Percentiles rank a stretch among this genome's conserved stretches.
These are phyloP conservation scores for Trachemys scripta DNA, from an alignment of 2,113 vertebrate species.

Conservation along the genomic window DNA sequence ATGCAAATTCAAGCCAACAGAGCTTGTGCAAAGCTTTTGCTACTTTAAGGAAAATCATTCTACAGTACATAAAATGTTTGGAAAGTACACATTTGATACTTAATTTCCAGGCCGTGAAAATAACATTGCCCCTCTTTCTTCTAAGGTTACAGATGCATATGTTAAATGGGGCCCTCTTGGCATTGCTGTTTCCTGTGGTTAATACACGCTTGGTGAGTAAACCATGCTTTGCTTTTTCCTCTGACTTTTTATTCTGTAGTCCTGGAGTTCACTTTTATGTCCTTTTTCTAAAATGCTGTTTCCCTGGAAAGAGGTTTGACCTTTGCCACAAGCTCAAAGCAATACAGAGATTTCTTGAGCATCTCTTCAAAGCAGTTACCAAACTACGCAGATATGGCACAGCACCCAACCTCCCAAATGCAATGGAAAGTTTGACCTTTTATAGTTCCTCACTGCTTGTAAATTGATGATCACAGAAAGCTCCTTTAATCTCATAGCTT, in stretches of 20 bases:
- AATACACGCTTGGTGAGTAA: slow-evolving; percentile 96
- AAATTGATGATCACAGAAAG: not conserved
- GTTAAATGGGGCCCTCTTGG: slow-evolving; percentile 95
- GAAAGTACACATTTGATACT: not conserved
- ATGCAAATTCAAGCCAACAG: not conserved
- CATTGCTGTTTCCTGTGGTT: slow-evolving; percentile 95
- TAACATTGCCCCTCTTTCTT: not conserved
- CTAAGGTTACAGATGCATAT: slow-evolving; percentile 96
- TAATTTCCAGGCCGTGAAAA: not conserved
- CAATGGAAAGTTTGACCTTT: not conserved
- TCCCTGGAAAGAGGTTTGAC: not conserved
- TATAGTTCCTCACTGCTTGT: not conserved
- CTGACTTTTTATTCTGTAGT: not conserved
- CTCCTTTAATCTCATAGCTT: not conserved
- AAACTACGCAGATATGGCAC: not conserved
- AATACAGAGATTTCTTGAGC: not conserved
- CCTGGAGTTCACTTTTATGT: not conserved
- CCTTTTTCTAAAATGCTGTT: not conserved
- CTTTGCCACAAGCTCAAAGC: not conserved
- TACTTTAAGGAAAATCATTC: not conserved
- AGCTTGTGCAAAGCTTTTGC: not conserved
- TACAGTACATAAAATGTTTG: not conserved
- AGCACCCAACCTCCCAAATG: not conserved
- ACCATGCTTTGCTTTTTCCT: not conserved
- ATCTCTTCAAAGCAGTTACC: not conserved